Conservation (phyloP, 2,797 vertebrate genomes). For the Channallabes apus region DNA sequence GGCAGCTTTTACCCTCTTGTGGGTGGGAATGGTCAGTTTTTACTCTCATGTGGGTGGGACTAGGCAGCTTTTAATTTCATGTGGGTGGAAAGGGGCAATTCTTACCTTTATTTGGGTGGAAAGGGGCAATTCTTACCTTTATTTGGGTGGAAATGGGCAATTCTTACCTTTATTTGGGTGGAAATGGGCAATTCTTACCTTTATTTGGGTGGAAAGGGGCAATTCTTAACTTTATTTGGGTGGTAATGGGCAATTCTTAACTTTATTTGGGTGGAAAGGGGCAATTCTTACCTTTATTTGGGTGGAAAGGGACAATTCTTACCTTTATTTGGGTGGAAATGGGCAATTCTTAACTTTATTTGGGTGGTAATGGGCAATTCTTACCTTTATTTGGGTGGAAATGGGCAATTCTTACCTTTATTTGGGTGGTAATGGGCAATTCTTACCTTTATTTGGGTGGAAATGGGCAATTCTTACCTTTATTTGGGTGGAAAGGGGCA, state of each 20-base stretch:
- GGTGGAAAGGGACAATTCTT: no score
- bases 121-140: background rate
- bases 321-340: background rate
- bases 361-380: background rate
- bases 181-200: no score
- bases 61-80: background rate
- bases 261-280: background rate
- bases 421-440: background rate
- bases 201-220: no score
- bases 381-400: background rate
- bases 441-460: background rate
- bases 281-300: no score
- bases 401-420: background rate
- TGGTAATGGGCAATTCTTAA: no score
- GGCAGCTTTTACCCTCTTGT: background rate
- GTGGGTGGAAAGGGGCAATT: no score
- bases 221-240: no score
- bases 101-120: no score
- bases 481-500: rapidly evolving
- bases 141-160: background rate
- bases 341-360: no score
- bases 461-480: background rate
- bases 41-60: background rate
- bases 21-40: background rate
- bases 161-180: background rate